Base-by-base conservation (phyloP, 2,888 invertebrate genomes). In the Thera britannica region DNA sequence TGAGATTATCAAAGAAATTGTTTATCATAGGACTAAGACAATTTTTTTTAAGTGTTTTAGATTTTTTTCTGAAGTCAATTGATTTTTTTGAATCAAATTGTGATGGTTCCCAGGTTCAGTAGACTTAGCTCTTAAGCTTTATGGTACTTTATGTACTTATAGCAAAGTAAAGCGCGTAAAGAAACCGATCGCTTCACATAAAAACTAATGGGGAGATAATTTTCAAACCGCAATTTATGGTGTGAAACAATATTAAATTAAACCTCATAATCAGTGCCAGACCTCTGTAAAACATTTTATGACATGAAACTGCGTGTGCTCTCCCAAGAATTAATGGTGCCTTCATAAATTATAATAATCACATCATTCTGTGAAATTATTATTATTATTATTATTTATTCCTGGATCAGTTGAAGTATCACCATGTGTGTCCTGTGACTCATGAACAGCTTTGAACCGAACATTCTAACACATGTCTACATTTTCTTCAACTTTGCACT, bases 371-470 rank as follows among this genome's bases (percentile, higher is more conserved):
- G 63, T 70, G 66, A 71, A 74, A 71, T n/a, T n/a, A n/a, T n/a
- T n/a, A n/a, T n/a, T n/a, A n/a, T n/a, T n/a, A n/a, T n/a, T n/a
- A n/a, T n/a, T n/a, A n/a, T n/a, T n/a, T 75, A 75, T 75, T 75
- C 72, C 70, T 72, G 76, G 71, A 75, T 71, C 73, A 70, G 68
- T 73, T 63, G 56, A 71, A 70, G 68, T 69, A 72, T 73, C 75
- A 72, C 75, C 76, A 76, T 74, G 72, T 76, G 76, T 75, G 70
- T 70, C 65, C 63, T 69, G 61, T 74, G 76, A 76, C 72, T 76
- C 72, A 76, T 71, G 44, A 48, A 35, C 7, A 55, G 67, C 62
- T 67, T 60, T 55, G 58, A 61, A 63, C 55, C 62, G 60, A 63
- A 34, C 58, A 44, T 56, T 59, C 63, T 61, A 54, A 70, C 46